Evolutionary conservation across 2,888 invertebrate genomes (phyloP).

Genomic region (Dimorphilus gyrociliatus): DNA sequence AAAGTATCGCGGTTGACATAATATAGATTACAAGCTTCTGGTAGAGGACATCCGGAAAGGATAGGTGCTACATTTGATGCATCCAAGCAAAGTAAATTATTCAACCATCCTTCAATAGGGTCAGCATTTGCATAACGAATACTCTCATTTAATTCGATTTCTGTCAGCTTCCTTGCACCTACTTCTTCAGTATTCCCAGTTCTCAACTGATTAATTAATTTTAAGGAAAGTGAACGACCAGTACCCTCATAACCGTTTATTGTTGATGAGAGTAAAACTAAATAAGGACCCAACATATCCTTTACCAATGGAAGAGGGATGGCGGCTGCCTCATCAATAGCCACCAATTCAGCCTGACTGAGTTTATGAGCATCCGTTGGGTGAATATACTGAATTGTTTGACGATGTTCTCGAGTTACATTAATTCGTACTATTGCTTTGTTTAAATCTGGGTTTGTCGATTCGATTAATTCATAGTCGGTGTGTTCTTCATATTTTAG

Average conservation of each 20-base stretch:
- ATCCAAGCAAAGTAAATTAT: constrained; percentile 74
- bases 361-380: constrained; percentile 74
- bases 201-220: constrained; percentile 73
- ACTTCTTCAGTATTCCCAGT: constrained; percentile 41
- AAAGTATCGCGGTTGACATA: constrained; percentile 61
- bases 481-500: constrained; percentile 77
- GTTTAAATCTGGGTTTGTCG: constrained; percentile 86
- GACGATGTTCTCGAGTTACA: constrained; percentile 70
- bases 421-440: constrained; percentile 87
- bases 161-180: constrained; percentile 13
- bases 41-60: constrained; percentile 67
- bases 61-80: constrained; percentile 50
- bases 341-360: constrained; percentile 77
- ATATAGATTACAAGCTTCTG: constrained; percentile 64
- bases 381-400: constrained; percentile 87
- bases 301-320: constrained; percentile 86
- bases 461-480: constrained; percentile 83
- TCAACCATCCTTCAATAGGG: constrained; percentile 76
- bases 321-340: constrained; percentile 97
- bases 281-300: constrained; percentile 68
- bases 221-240: constrained; percentile 81
- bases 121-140: constrained; percentile 74
- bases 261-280: constrained; percentile 87
- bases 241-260: constrained; percentile 98
- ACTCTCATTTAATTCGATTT: constrained; percentile 59